Conservation (phyloP, 2,113 vertebrate genomes). For the Psittacara wagleri region DNA sequence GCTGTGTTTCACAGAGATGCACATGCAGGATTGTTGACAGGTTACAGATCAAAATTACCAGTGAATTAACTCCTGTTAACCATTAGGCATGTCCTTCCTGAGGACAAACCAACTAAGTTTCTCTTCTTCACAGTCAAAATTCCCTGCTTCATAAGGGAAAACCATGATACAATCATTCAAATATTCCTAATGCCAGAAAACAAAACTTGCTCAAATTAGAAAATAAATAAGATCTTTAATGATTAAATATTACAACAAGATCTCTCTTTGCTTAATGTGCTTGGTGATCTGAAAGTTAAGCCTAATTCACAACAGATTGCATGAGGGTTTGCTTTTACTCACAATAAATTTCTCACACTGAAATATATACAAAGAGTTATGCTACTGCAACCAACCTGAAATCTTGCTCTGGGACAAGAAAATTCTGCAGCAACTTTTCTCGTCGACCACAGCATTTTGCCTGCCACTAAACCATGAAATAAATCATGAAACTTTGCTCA, state of each 20-base stretch:
- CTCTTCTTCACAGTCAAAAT: constrained; percentile 20
- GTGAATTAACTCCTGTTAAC: constrained; percentile 13
- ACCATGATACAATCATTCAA: background rate
- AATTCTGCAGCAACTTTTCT: background rate
- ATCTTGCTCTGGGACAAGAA: background rate
- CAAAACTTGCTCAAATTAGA: background rate
- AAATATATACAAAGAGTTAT: background rate
- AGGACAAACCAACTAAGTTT: background rate
- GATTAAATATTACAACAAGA: background rate
- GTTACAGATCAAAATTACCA: background rate
- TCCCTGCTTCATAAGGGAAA: background rate
- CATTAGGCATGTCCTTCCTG: background rate
- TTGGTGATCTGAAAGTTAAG: background rate
- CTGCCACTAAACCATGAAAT: background rate
- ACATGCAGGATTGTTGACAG: background rate
- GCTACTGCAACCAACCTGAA: background rate
- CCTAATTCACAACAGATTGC: background rate
- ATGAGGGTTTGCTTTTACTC: background rate
- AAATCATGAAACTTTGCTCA: background rate
- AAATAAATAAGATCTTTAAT: background rate
- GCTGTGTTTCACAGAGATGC: background rate
- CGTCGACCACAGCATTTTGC: rapidly evolving
- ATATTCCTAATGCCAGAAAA: background rate
- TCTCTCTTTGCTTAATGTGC: background rate
- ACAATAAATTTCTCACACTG: background rate